A percentile compares a stretch with the other conserved stretches of the same genome.
These are phyloP conservation scores for Cecropterus lyciades DNA, from an alignment of 1,140 invertebrate genomes.

Conservation along the genomic window DNA sequence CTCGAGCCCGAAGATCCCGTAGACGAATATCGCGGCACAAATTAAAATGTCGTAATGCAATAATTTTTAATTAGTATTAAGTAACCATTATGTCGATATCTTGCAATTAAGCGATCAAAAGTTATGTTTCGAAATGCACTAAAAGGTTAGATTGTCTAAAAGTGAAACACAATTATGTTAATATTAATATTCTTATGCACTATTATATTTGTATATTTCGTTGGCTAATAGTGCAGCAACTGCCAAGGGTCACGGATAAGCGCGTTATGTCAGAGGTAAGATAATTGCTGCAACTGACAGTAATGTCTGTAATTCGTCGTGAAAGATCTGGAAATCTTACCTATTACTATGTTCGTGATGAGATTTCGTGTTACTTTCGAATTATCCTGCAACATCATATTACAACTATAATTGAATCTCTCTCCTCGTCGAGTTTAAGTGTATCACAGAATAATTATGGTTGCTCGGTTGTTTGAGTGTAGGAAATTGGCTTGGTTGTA, in stretches of 20 bases:
- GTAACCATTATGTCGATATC: too few relatives aligned
- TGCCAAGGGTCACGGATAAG: not conserved
- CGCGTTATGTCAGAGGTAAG: not conserved
- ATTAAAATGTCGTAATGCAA: too few relatives aligned
- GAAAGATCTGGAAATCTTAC: constrained; percentile 5
- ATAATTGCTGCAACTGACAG: not conserved
- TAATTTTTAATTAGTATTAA: too few relatives aligned
- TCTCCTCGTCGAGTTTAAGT: not conserved
- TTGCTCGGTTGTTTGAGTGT: not conserved
- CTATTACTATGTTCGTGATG: not conserved
- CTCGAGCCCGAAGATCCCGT: not conserved
- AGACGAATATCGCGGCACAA: not conserved
- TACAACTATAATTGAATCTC: constrained; percentile 3
- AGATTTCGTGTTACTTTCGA: constrained; percentile 5
- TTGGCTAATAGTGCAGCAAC: not conserved
- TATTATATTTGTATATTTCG: not conserved
- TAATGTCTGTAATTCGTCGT: not conserved
- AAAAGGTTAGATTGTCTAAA: too few relatives aligned
- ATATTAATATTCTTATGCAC: not conserved
- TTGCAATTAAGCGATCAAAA: too few relatives aligned
- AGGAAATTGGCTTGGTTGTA: not conserved
- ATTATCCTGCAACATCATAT: constrained; percentile 12
- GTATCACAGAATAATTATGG: constrained; percentile 7
- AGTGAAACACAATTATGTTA: too few relatives aligned
- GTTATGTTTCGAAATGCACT: too few relatives aligned